Evolutionary conservation across 2,797 vertebrate genomes (phyloP).

Genomic region (Malacoraja senta): DNA sequence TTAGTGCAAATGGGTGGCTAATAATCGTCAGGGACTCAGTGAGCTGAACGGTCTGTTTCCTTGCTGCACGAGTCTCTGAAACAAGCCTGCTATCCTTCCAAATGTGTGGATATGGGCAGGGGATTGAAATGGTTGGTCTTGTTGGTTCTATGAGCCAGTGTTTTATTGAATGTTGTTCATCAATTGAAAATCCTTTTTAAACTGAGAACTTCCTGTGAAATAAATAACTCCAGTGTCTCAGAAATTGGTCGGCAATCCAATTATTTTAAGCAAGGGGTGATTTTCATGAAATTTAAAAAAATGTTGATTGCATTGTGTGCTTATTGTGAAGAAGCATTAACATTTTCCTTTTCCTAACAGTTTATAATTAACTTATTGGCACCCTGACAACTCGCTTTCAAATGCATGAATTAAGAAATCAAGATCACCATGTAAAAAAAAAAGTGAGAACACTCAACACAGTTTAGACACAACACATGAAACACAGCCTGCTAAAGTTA

Average conservation of each 20-base stretch:
- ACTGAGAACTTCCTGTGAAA: slow-evolving; percentile 5
- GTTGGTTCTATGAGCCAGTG: neutral
- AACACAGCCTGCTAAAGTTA: neutral
- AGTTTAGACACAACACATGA: neutral
- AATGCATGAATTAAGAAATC: slow-evolving; percentile 16
- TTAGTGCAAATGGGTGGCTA: no score
- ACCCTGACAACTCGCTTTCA: neutral
- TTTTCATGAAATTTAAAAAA: neutral
- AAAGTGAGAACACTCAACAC: neutral
- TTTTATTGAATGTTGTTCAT: neutral
- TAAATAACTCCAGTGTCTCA: neutral
- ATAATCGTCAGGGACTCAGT: no score
- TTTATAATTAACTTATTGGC: slow-evolving; percentile 30
- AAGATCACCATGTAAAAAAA: neutral
- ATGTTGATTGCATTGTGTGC: slow-evolving; percentile 10
- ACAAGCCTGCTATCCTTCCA: neutral
- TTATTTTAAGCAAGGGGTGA: neutral
- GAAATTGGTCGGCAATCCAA: neutral
- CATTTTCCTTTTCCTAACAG: neutral
- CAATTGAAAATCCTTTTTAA: neutral
- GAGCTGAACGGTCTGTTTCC: no score
- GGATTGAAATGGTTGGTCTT: no score
- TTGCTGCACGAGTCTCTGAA: no score
- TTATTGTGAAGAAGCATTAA: neutral
- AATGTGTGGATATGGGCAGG: neutral